Conservation (phyloP, 2,113 vertebrate species). For the Cebidichthys violaceus region DNA sequence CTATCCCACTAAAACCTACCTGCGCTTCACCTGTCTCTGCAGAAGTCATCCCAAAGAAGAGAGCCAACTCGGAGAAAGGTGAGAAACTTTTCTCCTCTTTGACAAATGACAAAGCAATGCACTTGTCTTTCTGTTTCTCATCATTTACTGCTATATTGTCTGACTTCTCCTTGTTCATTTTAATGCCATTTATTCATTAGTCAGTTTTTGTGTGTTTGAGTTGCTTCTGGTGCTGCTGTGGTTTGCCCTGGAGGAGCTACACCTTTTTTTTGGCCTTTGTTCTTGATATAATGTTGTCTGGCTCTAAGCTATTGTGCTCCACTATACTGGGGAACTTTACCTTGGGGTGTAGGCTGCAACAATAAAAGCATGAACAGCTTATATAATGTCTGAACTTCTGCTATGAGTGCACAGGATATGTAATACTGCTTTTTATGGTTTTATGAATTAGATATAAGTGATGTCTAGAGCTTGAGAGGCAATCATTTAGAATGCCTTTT, state of each 20-base stretch:
- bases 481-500: background rate
- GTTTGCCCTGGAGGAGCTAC: background rate
- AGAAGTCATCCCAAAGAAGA: conserved; percentile 82
- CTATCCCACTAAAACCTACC: conserved; percentile 47
- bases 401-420: background rate
- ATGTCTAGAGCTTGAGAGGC: background rate
- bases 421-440: background rate
- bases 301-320: conserved; percentile 14
- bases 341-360: conserved; percentile 22
- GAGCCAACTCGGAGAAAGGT: conserved; percentile 79
- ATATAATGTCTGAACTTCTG: conserved; percentile 18
- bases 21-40: conserved; percentile 56
- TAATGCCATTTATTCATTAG: background rate
- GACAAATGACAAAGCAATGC: background rate
- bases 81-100: conserved; percentile 25
- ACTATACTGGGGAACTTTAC: background rate
- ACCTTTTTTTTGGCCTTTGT: conserved; percentile 21
- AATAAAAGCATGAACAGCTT: conserved; percentile 26
- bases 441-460: background rate
- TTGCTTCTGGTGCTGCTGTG: background rate
- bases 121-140: background rate
- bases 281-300: background rate
- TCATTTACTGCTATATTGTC: background rate
- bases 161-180: background rate
- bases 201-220: background rate